Conservation (phyloP, 2,797 vertebrate species). For the Gorsachius magnificus region DNA sequence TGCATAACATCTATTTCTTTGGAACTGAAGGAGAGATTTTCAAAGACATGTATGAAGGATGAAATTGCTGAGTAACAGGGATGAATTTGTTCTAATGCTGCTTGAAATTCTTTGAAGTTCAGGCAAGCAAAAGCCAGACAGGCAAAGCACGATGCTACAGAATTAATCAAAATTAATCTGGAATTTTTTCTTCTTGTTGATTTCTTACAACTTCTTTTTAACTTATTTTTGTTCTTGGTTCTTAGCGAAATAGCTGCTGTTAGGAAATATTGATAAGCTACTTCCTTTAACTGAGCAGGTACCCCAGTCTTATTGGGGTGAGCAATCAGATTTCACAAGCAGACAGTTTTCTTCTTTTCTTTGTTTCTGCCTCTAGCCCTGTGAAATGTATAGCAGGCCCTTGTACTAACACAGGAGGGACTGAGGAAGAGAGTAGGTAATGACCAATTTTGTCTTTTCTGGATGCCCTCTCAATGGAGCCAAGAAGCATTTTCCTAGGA, state of each 20-base stretch:
- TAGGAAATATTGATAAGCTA: neutral
- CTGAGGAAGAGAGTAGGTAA: neutral
- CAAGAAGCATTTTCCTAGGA: neutral
- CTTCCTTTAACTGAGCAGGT: neutral
- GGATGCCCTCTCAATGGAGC: neutral
- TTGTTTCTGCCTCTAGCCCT: neutral
- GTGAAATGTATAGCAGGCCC: neutral
- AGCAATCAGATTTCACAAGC: neutral
- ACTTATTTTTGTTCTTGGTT: neutral
- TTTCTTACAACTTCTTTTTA: neutral
- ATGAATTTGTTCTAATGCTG: neutral
- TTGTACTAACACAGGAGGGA: neutral
- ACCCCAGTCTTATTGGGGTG: neutral
- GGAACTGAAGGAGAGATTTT: neutral
- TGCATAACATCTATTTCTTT: neutral
- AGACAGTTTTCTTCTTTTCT: neutral
- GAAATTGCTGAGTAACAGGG: slow-evolving; percentile 27
- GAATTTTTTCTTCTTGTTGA: neutral
- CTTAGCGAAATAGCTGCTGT: neutral
- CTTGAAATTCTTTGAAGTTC: slow-evolving; percentile 46
- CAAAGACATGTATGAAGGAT: neutral
- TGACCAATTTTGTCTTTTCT: neutral
- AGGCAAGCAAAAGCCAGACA: neutral
- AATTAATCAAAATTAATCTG: slow-evolving; percentile 5
- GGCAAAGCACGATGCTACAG: neutral